Percentiles rank a stretch among this genome's conserved stretches.
phyloP scores from a whole-genome alignment of 2,797 vertebrate genomes.

The Clarias laeviceps region DNA sequence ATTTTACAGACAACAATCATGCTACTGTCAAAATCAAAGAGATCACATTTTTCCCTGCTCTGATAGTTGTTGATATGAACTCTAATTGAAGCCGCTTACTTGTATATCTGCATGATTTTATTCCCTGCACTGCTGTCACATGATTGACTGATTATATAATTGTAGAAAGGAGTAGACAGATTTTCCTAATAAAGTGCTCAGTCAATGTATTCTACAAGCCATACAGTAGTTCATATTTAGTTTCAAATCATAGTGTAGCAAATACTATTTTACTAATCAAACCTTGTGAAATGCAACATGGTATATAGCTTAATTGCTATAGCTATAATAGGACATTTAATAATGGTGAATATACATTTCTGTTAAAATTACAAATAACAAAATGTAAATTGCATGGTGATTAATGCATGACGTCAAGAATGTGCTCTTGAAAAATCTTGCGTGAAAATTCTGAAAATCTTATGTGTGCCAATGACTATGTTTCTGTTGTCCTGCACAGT shows the following conservation, averaged over 20 bases:
- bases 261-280: neutral
- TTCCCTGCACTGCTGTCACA: too few species aligned
- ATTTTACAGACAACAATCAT: too few species aligned
- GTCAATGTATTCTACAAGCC: neutral
- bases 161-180: too few species aligned
- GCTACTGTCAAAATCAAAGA: too few species aligned
- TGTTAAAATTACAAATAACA: neutral
- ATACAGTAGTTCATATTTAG: too few species aligned
- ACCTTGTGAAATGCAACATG: neutral
- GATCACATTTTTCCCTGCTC: too few species aligned
- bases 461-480: neutral
- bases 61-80: too few species aligned
- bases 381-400: neutral
- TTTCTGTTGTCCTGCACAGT: slow-evolving; percentile 72
- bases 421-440: neutral
- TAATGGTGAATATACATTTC: too few species aligned
- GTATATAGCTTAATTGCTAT: neutral
- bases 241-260: neutral
- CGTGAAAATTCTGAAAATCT: neutral
- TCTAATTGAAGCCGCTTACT: neutral
- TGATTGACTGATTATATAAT: too few species aligned
- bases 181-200: too few species aligned
- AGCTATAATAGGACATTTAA: neutral
- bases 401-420: neutral
- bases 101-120: too few species aligned